These are phyloP conservation scores for Aphelocoma californica DNA, from an alignment of 2,797 vertebrate genomes.

Conservation along the genomic window DNA sequence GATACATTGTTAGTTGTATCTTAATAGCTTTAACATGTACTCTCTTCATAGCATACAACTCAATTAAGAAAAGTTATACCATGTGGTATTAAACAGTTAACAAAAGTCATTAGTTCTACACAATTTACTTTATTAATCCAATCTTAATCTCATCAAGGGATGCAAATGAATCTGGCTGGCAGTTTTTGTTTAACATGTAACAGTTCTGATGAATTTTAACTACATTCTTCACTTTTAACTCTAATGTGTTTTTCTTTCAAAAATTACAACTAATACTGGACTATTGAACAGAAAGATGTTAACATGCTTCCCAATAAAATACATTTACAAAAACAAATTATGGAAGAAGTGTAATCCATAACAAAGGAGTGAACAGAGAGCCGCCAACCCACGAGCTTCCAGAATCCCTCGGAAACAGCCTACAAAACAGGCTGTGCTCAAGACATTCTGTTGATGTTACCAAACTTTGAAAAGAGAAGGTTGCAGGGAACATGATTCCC, in stretches of 20 bases:
- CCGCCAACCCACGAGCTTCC: fast-evolving
- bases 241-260: neutral
- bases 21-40: neutral
- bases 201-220: neutral
- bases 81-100: neutral
- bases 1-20: neutral
- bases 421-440: neutral
- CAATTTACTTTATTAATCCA: neutral
- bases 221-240: neutral
- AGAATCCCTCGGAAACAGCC: neutral
- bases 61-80: neutral
- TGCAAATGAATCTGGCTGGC: neutral
- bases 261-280: neutral
- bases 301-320: neutral
- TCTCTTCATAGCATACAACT: neutral
- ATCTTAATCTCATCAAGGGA: neutral
- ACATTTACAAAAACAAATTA: neutral
- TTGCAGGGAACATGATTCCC: neutral
- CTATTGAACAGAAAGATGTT: neutral
- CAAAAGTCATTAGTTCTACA: neutral
- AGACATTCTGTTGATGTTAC: neutral
- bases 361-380: neutral
- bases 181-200: neutral
- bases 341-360: neutral
- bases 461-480: neutral